Evolutionary conservation across 2,113 vertebrate species (phyloP), one percentile per base, ranked within the genome.

Genomic region (Larimichthys crocea): DNA sequence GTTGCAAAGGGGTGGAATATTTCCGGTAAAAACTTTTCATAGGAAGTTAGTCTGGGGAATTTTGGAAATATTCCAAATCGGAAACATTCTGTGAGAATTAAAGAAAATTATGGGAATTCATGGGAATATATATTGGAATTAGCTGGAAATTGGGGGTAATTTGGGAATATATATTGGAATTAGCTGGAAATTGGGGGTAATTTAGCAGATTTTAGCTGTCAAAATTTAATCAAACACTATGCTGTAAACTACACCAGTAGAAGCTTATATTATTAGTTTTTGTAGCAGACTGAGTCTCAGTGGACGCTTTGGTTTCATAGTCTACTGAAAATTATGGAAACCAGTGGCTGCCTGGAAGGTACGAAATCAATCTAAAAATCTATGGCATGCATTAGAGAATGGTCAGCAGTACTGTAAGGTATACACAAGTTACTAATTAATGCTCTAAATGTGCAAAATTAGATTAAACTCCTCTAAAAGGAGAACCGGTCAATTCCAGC

Each of bases 381-480:
- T 10, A 61, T 56, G 46, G 10, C 22, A 7, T 46, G 2, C 4
- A 20, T 63, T 63, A 17, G n/a, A 50, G 64, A 72, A 16, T 22
- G 4, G 11, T 60, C 72, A 42, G 77, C 73, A 76, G 35, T 42
- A 70, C 79, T 57, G 56, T 22, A 44, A 69, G 63, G 49, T 19
- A 61, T 2, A 50, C 71, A 64, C 52, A 20, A 78, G 56, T 64
- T 40, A 40, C 14, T 75, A 64, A 65, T 60, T 26, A 66, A 53
- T 26, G n/a, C 15, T 6, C 14, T 53, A 57, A 72, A 52, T 0
- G 11, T 65, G 65, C 66, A 35, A 22, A 56, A 61, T 31, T 10
- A 31, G 35, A n/a, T 12, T 5, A 49, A 57, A 31, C 22, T 44
- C 29, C n/a, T 69, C 44, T 44, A 46, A 71, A 74, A 59, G 22